phyloP scores from a whole-genome alignment of 2,888 invertebrate genomes.

The Lithophane socia region DNA sequence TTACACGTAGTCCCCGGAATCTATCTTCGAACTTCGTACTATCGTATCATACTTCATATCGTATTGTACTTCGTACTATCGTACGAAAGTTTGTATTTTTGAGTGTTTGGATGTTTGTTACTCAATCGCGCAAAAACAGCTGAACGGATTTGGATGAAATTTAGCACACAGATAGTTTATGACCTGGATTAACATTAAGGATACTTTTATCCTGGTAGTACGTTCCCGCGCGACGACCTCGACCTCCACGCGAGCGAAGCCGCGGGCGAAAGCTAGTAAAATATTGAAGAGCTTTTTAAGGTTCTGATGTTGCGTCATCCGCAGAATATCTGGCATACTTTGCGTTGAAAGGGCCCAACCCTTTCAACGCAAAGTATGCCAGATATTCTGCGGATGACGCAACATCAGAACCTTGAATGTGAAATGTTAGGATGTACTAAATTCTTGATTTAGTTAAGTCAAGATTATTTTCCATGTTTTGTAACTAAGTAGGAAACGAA shows the following conservation, averaged over 20 bases:
- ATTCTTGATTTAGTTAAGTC: neutral
- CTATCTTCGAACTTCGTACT: constrained; percentile 23
- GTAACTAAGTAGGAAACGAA: neutral
- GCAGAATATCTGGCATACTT: constrained; percentile 39
- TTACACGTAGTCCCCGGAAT: constrained; percentile 28
- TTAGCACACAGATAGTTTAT: too few species aligned
- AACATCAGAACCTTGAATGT: constrained; percentile 38
- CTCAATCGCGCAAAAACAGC: too few species aligned
- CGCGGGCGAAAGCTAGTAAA: constrained; percentile 4
- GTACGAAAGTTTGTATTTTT: too few species aligned
- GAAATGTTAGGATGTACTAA: neutral
- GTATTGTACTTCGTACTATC: too few species aligned
- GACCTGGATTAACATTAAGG: too few species aligned
- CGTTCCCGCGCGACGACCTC: too few species aligned
- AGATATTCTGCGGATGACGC: constrained; percentile 40
- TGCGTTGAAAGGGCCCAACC: constrained; percentile 8
- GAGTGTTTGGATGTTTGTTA: too few species aligned
- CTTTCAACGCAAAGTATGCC: constrained; percentile 23
- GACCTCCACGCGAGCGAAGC: too few species aligned
- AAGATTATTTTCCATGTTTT: neutral
- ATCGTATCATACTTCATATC: too few species aligned
- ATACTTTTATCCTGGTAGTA: too few species aligned
- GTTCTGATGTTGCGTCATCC: constrained; percentile 42
- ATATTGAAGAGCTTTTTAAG: constrained; percentile 57
- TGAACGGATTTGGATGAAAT: too few species aligned